Percentiles rank a stretch among this genome's conserved stretches.
These are phyloP conservation scores for Eubucco bourcierii DNA, from an alignment of 2,113 vertebrate species.

Conservation along the genomic window DNA sequence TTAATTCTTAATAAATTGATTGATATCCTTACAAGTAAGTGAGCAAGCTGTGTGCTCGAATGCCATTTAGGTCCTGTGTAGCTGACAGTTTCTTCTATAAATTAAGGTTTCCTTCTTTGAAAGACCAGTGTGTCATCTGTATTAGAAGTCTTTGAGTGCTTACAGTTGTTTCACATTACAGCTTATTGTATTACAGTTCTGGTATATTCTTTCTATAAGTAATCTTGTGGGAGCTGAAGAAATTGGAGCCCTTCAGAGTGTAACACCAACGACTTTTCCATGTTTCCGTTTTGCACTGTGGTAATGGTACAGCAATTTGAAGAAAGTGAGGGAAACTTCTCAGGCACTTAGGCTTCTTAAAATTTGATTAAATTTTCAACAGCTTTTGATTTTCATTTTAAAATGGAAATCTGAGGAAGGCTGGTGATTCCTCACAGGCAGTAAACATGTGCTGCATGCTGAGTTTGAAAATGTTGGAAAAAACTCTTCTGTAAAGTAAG, in stretches of 20 bases:
- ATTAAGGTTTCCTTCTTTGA: slow-evolving; percentile 42
- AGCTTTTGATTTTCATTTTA: background rate
- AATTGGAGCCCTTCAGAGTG: slow-evolving; percentile 19
- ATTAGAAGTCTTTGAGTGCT: slow-evolving; percentile 38
- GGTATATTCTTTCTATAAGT: slow-evolving; percentile 54
- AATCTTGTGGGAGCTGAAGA: slow-evolving; percentile 50
- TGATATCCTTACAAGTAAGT: slow-evolving; percentile 67
- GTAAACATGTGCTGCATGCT: background rate
- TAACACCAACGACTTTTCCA: slow-evolving; percentile 44
- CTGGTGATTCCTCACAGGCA: background rate
- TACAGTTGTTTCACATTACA: slow-evolving; percentile 69
- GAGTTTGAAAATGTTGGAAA: background rate
- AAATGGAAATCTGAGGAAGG: background rate
- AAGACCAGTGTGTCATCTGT: slow-evolving; percentile 27
- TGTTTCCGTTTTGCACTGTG: slow-evolving; percentile 20
- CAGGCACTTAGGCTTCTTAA: background rate
- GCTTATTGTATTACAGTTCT: slow-evolving; percentile 60
- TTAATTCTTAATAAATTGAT: slow-evolving; percentile 77
- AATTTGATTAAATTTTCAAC: background rate
- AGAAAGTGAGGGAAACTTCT: background rate
- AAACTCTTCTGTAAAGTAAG: background rate
- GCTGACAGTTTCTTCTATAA: slow-evolving; percentile 48
- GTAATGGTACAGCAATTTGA: background rate
- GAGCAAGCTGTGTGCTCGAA: slow-evolving; percentile 33
- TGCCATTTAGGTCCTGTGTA: slow-evolving; percentile 26